These are phyloP conservation scores for Epsilonema sp. DNA, from an alignment of 2,888 invertebrate species.

Conservation along the genomic window DNA sequence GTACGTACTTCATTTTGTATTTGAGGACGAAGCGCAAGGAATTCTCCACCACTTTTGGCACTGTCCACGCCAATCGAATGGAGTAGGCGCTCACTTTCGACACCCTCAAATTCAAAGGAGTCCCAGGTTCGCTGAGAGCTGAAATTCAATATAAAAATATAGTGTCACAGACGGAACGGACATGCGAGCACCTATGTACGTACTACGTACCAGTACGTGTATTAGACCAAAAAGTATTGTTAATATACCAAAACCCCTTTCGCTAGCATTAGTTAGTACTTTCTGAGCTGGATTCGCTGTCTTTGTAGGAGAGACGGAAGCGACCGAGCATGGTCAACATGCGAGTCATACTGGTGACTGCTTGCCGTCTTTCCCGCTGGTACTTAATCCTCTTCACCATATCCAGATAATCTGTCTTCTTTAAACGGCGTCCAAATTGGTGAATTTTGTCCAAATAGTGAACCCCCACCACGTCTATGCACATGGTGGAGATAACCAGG, in stretches of 20 bases:
- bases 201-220: too few species aligned
- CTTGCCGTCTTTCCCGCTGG: neutral
- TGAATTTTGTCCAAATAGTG: constrained; percentile 6
- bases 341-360: neutral
- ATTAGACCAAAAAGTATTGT: too few species aligned
- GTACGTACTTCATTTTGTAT: constrained; percentile 5
- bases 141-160: too few species aligned
- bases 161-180: too few species aligned
- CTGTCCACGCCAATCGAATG: constrained; percentile 7
- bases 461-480: constrained; percentile 7
- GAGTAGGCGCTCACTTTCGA: constrained; percentile 7
- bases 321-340: neutral
- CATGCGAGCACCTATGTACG: too few species aligned
- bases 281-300: too few species aligned
- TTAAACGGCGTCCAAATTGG: constrained; percentile 4
- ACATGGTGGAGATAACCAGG: constrained; percentile 8
- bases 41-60: neutral
- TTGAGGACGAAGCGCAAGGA: neutral
- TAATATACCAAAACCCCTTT: too few species aligned
- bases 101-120: constrained; percentile 6
- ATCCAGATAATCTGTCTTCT: constrained; percentile 5
- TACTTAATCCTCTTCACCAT: constrained; percentile 5
- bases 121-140: too few species aligned
- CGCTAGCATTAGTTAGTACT: too few species aligned
- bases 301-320: too few species aligned